Base-by-base conservation (phyloP, 2,888 invertebrate species). In the Napeogenes sylphis region DNA sequence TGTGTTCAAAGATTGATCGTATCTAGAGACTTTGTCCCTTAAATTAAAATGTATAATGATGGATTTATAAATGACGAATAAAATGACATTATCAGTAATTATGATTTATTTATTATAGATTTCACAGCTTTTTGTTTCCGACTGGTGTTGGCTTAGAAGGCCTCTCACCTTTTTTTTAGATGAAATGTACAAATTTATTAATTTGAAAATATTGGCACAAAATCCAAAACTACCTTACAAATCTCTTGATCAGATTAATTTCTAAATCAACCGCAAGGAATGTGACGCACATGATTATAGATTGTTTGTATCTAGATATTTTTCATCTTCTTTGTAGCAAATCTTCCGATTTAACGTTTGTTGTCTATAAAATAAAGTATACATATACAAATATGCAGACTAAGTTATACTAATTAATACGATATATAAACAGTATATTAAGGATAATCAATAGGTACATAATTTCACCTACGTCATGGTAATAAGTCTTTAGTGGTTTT, bases 1-100 rank as follows among this genome's bases (percentile, higher is more conserved):
- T 87, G 69, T 56, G 32, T 66, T 45, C 38, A 63, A 55, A 62
- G 46, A 55, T 61, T 69, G 54, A 32, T 65, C 2, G 88, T 89
- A 3, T 87, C 88, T 0, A 79, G 74, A 70, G 82, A 84, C 69
- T 79, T 65, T 62, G 55, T 42, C 32, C 45, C 46, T 12, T 62
- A 35, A 51, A 32, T 21, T 56, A 32, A 33, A 14, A 46, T 46
- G 10, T 46, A 13, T 14, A 35, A 35, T 21, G 21, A 21, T 21
- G 21, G 35, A 35, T 13, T 13, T 46, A 13, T 5, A 21, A 51
- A 51, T 10, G 6, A 51, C 10, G 30, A 51, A 51, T 51, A 51
- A 51, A 51, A 51, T 30, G 30, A 51, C 12, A 3, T 5, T 30
- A 51, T 21, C 3, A 51, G 30, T 30, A 30, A 10, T 51, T 30